Evolutionary conservation across 2,113 vertebrate species (phyloP).

Genomic region (Chauna torquata): DNA sequence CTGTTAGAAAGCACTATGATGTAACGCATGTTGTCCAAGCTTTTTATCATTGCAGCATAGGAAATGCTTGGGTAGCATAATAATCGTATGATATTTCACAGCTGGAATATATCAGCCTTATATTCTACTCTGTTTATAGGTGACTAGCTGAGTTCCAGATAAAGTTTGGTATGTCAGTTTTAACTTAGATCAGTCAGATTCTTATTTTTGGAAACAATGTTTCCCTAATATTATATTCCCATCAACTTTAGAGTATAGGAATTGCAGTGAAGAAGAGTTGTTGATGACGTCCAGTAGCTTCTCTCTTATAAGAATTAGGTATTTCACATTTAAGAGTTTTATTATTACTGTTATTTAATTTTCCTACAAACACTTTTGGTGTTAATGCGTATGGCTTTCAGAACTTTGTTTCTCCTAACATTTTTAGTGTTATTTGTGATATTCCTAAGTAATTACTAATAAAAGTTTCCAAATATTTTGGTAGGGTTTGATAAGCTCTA

Average conservation of each 20-base stretch:
- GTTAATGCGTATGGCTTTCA: background rate
- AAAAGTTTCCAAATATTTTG: background rate
- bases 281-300: background rate
- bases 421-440: background rate
- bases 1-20: background rate
- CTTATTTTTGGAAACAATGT: background rate
- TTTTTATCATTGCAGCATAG: background rate
- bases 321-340: background rate
- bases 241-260: background rate
- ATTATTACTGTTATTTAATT: background rate
- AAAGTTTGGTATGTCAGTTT: background rate
- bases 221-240: background rate
- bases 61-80: background rate
- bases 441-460: background rate
- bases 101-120: background rate
- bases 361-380: background rate
- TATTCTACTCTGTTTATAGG: background rate
- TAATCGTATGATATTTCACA: too few species aligned
- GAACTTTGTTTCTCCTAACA: background rate
- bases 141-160: background rate
- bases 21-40: accelerated
- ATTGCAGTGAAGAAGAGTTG: background rate
- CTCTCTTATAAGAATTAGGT: background rate
- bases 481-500: background rate
- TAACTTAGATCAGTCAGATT: background rate